Conservation (phyloP, 2,113 vertebrate genomes). For the Corynorhinus townsendii region DNA sequence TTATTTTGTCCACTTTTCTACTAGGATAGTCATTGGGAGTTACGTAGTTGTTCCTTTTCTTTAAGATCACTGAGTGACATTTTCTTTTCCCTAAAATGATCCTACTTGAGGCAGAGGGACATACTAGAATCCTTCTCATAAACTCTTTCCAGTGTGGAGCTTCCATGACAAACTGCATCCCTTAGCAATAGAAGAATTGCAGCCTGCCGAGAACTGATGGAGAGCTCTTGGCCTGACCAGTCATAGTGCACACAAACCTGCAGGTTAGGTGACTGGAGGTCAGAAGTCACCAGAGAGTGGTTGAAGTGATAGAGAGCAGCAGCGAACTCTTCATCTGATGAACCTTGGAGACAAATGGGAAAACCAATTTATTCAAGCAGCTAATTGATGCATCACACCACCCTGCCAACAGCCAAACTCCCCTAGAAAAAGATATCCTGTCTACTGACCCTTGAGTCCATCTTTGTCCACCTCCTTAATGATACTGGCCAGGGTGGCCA, state of each 20-base stretch:
- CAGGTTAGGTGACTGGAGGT: slow-evolving; percentile 94
- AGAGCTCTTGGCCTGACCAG: fast-evolving
- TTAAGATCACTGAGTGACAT: background rate
- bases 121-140: background rate
- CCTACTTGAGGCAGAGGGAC: background rate
- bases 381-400: fast-evolving
- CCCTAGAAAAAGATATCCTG: background rate
- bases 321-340: slow-evolving; percentile 96
- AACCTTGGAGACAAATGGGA: slow-evolving; percentile 78
- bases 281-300: slow-evolving; percentile 96
- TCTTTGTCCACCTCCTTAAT: slow-evolving; percentile 99
- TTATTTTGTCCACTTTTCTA: background rate
- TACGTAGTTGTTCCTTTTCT: background rate
- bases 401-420: background rate
- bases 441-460: slow-evolving; percentile 88
- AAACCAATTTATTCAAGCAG: background rate
- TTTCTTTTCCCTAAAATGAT: background rate
- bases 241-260: slow-evolving; percentile 82
- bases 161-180: background rate
- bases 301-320: slow-evolving; percentile 98
- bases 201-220: fast-evolving
- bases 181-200: fast-evolving
- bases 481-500: slow-evolving; percentile 96
- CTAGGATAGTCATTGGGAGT: background rate
- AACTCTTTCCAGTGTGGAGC: background rate